Base-by-base conservation (phyloP, 2,113 vertebrate species). In the Pterocles gutturalis region DNA sequence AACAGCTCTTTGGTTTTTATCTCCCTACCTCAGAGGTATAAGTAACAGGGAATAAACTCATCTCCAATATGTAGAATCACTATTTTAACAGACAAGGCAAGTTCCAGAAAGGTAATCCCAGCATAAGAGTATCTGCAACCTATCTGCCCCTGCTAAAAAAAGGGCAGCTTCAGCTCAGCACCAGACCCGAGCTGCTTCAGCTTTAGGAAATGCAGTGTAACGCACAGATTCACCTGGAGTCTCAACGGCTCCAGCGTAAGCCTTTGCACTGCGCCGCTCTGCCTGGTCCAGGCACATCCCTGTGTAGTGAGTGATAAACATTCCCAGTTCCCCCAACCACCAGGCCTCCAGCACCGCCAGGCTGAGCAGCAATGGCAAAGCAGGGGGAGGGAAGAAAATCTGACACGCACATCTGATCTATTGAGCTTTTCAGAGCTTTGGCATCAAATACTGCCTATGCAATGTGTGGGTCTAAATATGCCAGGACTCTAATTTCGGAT, bases 401-500 rank as follows among this genome's bases (percentile, higher is more conserved):
- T 31, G 55, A 18, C 22, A 45, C 1, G 4, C 21, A 33, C 33
- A 10, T 28, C 33, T 17, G 55, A 62, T 54, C n/a, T 55, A 1
- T 60, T 22, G 4, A 33, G 43, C n/a, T 79, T 71, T 38, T 38
- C 34, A 16, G 36, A 41, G 34, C 43, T 83, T 20, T 38, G 58
- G 41, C 43, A 55, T 46, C 29, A 78, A 71, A 31, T 7, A 5
- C 1, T 57, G 38, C 64, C 67, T 4, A 14, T 6, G 43, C 53
- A 55, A 13, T 1, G 17, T 10, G 28, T 10, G 28, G 1, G 53
- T 5, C 38, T 18, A 10, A 48, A 51, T 11, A 24, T 1, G 33
- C 11, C 12, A 17, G 36, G 38, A 20, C 14, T 58, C 38, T 11
- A 5, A 5, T n/a, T 79, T 45, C 2, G 0, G 45, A 4, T 17